phyloP scores from a whole-genome alignment of 2,113 vertebrate genomes.

The Sebastes fasciatus region DNA sequence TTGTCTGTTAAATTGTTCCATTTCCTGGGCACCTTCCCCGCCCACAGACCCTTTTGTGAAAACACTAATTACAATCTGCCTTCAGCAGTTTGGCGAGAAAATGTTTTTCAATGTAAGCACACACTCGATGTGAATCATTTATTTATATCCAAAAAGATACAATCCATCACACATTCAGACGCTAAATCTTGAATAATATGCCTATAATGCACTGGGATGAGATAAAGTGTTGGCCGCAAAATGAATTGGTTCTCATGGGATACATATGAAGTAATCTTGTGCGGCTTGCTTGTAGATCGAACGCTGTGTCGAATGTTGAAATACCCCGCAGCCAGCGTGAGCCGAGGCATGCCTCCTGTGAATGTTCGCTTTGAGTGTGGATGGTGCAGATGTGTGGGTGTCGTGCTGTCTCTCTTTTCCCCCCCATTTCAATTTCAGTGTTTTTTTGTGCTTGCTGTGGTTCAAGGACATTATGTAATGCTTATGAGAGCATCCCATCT shows the following conservation, averaged over 20 bases:
- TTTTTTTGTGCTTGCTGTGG: slow-evolving; percentile 59
- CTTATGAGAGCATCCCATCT: slow-evolving; percentile 73
- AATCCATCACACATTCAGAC: slow-evolving; percentile 14
- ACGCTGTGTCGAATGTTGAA: slow-evolving; percentile 32
- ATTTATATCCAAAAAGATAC: slow-evolving; percentile 21
- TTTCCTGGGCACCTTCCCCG: slow-evolving; percentile 67
- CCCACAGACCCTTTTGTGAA: slow-evolving; percentile 50
- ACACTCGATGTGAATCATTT: slow-evolving; percentile 39
- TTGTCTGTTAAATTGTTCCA: slow-evolving; percentile 74
- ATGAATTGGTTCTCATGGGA: slow-evolving; percentile 25
- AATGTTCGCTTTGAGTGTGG: slow-evolving; percentile 49
- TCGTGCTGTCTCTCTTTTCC: slow-evolving; percentile 24
- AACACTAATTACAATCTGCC: slow-evolving; percentile 46
- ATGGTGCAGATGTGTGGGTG: slow-evolving; percentile 74
- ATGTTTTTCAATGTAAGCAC: slow-evolving; percentile 26
- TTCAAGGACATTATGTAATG: slow-evolving; percentile 80
- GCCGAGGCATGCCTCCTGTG: slow-evolving; percentile 51
- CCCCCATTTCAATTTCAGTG: slow-evolving; percentile 54
- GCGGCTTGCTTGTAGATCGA: slow-evolving; percentile 36
- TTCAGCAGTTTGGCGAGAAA: slow-evolving; percentile 34
- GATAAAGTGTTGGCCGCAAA: neutral
- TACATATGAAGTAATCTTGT: slow-evolving; percentile 32
- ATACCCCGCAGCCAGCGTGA: slow-evolving; percentile 52
- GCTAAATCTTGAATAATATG: neutral
- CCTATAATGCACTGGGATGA: slow-evolving; percentile 1